Evolutionary conservation across 2,888 invertebrate genomes (phyloP).

Genomic region (Chloroclystis v-ata): DNA sequence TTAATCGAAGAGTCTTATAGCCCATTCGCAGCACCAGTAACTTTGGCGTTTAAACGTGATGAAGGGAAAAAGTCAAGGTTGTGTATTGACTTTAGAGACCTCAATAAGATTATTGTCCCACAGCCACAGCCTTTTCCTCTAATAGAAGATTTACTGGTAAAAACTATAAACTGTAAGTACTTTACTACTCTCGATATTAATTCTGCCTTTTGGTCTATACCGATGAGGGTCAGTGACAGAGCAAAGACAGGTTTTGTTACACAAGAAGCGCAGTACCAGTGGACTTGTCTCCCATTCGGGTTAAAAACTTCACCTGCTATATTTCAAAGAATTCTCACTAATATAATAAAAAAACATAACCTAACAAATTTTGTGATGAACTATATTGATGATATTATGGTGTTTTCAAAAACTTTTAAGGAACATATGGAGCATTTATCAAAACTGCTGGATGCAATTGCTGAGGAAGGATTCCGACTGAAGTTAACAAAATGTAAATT

Average conservation of each 20-base stretch:
- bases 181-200: conserved; percentile 44
- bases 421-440: conserved; percentile 9
- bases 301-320: conserved; percentile 46
- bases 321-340: conserved; percentile 43
- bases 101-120: conserved; percentile 31
- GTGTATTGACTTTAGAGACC: too few species aligned
- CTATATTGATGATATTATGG: conserved; percentile 17
- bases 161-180: conserved; percentile 41
- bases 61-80: conserved; percentile 35
- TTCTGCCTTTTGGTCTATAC: conserved; percentile 52
- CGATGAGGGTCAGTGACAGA: conserved; percentile 38
- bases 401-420: conserved; percentile 1
- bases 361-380: conserved; percentile 17
- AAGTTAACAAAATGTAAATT: not conserved
- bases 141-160: conserved; percentile 41
- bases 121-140: conserved; percentile 33
- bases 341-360: conserved; percentile 25
- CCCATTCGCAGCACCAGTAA: conserved; percentile 35
- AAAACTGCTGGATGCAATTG: conserved; percentile 21
- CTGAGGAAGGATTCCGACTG: conserved; percentile 22
- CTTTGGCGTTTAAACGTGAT: conserved; percentile 32
- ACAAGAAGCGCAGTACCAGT: conserved; percentile 33
- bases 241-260: conserved; percentile 41
- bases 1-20: conserved; percentile 28
- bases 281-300: conserved; percentile 45